Percentiles rank a stretch among this genome's conserved stretches.
Conservation (phyloP, 1,140 invertebrate genomes). For the Diorhabda sublineata region DNA sequence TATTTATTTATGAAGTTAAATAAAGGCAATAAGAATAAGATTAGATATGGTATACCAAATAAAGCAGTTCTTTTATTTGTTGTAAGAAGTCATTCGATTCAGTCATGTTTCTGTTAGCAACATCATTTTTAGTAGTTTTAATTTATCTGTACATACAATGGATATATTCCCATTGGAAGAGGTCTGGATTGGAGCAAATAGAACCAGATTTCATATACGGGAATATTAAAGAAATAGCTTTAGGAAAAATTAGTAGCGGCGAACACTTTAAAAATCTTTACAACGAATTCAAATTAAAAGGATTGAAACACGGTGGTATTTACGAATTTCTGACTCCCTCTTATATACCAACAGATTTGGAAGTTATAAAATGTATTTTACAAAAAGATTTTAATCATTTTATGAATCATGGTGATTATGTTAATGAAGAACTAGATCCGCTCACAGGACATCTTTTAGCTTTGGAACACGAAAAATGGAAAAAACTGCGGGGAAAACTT, state of each 20-base stretch:
- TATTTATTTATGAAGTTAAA: too few species aligned
- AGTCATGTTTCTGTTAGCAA: too few species aligned
- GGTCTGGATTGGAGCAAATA: slow-evolving; percentile 31
- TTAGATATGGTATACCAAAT: too few species aligned
- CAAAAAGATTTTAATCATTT: slow-evolving; percentile 51
- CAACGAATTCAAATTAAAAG: slow-evolving; percentile 34
- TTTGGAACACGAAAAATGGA: slow-evolving; percentile 49
- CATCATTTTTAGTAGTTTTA: background rate
- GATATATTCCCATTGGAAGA: slow-evolving; percentile 44
- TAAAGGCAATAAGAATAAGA: too few species aligned
- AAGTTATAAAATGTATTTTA: slow-evolving; percentile 49
- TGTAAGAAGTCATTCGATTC: too few species aligned
- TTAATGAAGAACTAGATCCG: slow-evolving; percentile 47
- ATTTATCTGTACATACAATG: slow-evolving; percentile 33
- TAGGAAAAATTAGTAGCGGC: background rate
- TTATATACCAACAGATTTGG: slow-evolving; percentile 45
- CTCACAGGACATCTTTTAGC: slow-evolving; percentile 50
- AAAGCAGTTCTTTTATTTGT: too few species aligned
- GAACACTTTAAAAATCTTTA: slow-evolving; percentile 29
- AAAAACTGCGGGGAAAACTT: slow-evolving; percentile 46
- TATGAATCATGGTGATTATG: slow-evolving; percentile 44
- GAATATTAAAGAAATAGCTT: slow-evolving; percentile 38
- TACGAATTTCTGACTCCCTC: slow-evolving; percentile 22
- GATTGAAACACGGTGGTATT: slow-evolving; percentile 23
- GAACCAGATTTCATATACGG: slow-evolving; percentile 45